phyloP scores from a whole-genome alignment of 1,140 invertebrate genomes.

The Diploscapter pachys region DNA sequence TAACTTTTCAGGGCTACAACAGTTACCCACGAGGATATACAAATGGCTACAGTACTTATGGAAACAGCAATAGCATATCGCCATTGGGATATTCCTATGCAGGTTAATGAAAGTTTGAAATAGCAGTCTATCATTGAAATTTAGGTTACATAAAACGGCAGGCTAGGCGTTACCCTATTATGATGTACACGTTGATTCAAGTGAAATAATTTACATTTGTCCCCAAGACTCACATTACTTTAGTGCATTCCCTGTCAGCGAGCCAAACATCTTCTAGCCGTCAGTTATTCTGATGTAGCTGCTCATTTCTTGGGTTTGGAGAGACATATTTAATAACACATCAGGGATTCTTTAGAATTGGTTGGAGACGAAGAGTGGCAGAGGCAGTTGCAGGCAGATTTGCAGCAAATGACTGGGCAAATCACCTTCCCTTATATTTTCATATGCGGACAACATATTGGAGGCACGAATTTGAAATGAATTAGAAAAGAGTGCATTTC shows the following conservation, averaged over 20 bases:
- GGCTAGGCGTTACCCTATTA: constrained; percentile 32
- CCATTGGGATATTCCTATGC: constrained; percentile 14
- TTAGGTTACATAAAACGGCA: constrained; percentile 29
- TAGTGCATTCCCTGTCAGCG: constrained; percentile 34
- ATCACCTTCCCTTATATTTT: constrained; percentile 58
- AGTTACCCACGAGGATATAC: too few relatives aligned
- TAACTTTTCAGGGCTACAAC: too few relatives aligned
- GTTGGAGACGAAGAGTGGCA: constrained; percentile 58
- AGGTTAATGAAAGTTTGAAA: neutral
- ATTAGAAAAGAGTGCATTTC: too few relatives aligned
- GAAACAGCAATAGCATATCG: neutral
- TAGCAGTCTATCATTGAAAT: neutral
- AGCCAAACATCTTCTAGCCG: constrained; percentile 37
- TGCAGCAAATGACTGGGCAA: constrained; percentile 57
- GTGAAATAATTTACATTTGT: too few relatives aligned
- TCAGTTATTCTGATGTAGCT: constrained; percentile 27
- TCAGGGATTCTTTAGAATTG: constrained; percentile 17
- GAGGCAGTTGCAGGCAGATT: constrained; percentile 55
- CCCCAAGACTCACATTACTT: too few relatives aligned
- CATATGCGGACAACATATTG: constrained; percentile 56
- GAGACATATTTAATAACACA: neutral
- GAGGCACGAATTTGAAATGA: constrained; percentile 34
- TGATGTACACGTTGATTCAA: constrained; percentile 40
- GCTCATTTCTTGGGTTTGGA: constrained; percentile 31
- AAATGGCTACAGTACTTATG: too few relatives aligned